phyloP scores from a whole-genome alignment of 2,797 vertebrate species.

The Sebastes iracundus region DNA sequence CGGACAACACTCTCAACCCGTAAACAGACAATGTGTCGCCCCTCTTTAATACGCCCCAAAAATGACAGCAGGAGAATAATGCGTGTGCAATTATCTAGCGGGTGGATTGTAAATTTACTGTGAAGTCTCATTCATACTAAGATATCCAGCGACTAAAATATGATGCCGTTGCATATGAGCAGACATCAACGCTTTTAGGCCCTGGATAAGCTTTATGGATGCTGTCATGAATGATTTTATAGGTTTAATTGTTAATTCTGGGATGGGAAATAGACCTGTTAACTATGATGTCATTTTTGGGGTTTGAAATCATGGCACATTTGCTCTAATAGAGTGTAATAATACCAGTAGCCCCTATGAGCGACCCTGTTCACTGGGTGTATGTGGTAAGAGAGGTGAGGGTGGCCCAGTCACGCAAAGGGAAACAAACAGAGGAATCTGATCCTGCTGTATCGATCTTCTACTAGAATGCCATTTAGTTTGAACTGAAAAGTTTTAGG shows the following conservation, averaged over 20 bases:
- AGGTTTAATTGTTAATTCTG: conserved; percentile 24
- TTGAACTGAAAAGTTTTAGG: conserved; percentile 73
- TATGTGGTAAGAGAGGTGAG: conserved; percentile 64
- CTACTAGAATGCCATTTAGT: conserved; percentile 73
- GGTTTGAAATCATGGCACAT: conserved; percentile 61
- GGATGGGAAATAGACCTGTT: conserved; percentile 30
- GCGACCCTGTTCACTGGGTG: conserved; percentile 67
- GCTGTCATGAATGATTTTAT: conserved; percentile 26
- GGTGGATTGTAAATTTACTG: conserved; percentile 24
- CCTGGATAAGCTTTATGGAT: conserved; percentile 73
- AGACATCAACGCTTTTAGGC: conserved; percentile 69
- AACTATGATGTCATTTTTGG: conserved; percentile 79
- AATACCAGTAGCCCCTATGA: conserved; percentile 55
- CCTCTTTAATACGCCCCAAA: conserved; percentile 73
- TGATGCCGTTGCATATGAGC: conserved; percentile 62
- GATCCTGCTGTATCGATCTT: conserved; percentile 66
- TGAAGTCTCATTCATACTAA: conserved; percentile 62
- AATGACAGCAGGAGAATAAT: conserved; percentile 71
- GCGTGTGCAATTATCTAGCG: conserved; percentile 34
- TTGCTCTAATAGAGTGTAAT: conserved; percentile 32
- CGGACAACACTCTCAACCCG: conserved; percentile 63
- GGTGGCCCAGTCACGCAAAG: conserved; percentile 66
- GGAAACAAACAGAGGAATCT: conserved; percentile 67
- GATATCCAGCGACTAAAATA: conserved; percentile 75
- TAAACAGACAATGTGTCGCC: conserved; percentile 66